These are phyloP conservation scores for Anhinga anhinga DNA, from an alignment of 2,113 vertebrate genomes.

Conservation along the genomic window DNA sequence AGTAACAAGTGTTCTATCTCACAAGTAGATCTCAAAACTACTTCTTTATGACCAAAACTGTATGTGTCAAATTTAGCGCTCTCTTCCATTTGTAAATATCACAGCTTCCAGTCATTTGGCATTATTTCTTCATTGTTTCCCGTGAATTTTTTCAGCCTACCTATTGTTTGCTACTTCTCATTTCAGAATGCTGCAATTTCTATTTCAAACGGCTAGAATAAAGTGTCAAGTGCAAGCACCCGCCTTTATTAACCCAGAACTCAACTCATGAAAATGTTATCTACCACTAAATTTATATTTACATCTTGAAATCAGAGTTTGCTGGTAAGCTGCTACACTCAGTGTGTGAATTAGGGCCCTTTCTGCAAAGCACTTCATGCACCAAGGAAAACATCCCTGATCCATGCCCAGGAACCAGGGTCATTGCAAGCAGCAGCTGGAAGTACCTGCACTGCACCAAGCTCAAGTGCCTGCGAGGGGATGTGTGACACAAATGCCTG, in stretches of 20 bases:
- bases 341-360: neutral
- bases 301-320: neutral
- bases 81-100: neutral
- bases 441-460: neutral
- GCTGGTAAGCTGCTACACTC: accelerated
- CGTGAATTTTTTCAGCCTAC: neutral
- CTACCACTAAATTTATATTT: neutral
- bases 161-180: neutral
- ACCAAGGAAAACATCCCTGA: neutral
- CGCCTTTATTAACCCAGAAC: neutral
- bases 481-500: accelerated
- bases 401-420: neutral
- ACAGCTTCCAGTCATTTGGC: neutral
- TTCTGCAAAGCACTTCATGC: neutral
- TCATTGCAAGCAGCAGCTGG: neutral
- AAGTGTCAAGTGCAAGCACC: neutral
- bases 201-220: neutral
- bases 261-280: neutral
- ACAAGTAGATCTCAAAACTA: neutral
- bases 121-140: neutral
- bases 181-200: neutral
- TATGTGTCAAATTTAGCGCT: accelerated
- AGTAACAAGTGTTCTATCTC: neutral
- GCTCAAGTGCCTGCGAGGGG: neutral
- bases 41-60: neutral